phyloP scores from a whole-genome alignment of 2,888 invertebrate genomes.

The Neuroscelio doddi region DNA sequence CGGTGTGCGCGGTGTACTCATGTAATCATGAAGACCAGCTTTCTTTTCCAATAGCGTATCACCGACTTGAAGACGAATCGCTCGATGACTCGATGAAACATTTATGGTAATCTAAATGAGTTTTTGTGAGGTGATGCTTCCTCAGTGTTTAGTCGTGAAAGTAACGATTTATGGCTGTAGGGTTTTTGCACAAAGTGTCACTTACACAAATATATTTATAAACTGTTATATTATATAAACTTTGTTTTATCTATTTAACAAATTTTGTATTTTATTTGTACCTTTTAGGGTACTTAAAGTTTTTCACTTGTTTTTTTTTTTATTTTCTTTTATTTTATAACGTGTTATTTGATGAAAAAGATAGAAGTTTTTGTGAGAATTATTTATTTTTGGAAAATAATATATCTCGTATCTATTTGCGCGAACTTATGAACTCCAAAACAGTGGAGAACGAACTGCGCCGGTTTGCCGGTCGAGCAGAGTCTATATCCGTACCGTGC shows the following conservation, averaged over 20 bases:
- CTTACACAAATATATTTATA: neutral
- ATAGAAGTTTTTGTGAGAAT: too few species aligned
- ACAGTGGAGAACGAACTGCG: slow-evolving; percentile 51
- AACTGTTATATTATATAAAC: too few species aligned
- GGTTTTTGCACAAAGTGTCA: slow-evolving; percentile 5
- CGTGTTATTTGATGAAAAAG: too few species aligned
- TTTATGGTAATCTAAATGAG: slow-evolving; percentile 56
- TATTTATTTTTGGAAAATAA: too few species aligned
- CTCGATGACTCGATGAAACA: slow-evolving; percentile 66
- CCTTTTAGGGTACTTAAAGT: too few species aligned
- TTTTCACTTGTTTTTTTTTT: too few species aligned
- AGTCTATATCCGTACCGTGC: slow-evolving; percentile 58
- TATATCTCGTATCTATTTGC: neutral
- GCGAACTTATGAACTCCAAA: neutral
- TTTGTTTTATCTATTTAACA: too few species aligned
- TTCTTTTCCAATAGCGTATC: slow-evolving; percentile 68
- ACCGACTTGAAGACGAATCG: slow-evolving; percentile 63
- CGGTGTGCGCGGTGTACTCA: slow-evolving; percentile 49
- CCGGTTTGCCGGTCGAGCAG: slow-evolving; percentile 51
- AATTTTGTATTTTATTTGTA: too few species aligned
- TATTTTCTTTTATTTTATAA: too few species aligned
- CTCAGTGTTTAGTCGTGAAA: slow-evolving; percentile 6
- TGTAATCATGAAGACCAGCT: slow-evolving; percentile 69
- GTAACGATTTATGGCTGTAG: neutral
- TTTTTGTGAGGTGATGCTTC: slow-evolving; percentile 11